Percentiles rank a stretch among this genome's conserved stretches.
phyloP scores from a whole-genome alignment of 2,888 invertebrate species.

The Bimastos eiseni region DNA sequence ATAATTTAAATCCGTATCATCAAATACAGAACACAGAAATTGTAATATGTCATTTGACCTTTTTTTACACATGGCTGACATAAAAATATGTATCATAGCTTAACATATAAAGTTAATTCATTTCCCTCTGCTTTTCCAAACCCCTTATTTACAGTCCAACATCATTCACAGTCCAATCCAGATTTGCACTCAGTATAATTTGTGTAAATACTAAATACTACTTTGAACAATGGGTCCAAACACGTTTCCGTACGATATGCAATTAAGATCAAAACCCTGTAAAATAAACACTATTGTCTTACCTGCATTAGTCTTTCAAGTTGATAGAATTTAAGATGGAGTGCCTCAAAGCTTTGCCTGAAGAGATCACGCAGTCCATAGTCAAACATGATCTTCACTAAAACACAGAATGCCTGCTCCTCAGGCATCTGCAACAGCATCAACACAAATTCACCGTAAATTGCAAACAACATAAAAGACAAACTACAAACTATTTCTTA shows the following conservation, averaged over 20 bases:
- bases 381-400: conserved; percentile 95
- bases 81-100: not conserved
- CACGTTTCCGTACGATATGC: not conserved
- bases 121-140: not conserved
- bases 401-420: conserved; percentile 95
- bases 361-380: conserved; percentile 92
- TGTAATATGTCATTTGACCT: not conserved
- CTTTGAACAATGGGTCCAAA: not conserved
- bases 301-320: conserved; percentile 83
- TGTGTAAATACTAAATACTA: too few relatives aligned
- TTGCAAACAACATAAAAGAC: not conserved
- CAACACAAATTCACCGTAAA: not conserved
- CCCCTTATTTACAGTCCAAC: too few relatives aligned
- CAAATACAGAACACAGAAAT: not conserved
- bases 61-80: not conserved
- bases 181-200: not conserved
- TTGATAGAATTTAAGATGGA: conserved; percentile 92
- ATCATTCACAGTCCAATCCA: not conserved
- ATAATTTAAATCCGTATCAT: not conserved
- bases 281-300: conserved; percentile 43
- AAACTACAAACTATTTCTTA: not conserved
- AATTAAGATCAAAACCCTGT: not conserved
- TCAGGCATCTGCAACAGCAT: conserved; percentile 86
- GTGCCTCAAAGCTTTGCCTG: conserved; percentile 92
- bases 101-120: not conserved